These are phyloP conservation scores for Vesta saturnalis DNA, from an alignment of 2,888 invertebrate genomes.

Conservation along the genomic window DNA sequence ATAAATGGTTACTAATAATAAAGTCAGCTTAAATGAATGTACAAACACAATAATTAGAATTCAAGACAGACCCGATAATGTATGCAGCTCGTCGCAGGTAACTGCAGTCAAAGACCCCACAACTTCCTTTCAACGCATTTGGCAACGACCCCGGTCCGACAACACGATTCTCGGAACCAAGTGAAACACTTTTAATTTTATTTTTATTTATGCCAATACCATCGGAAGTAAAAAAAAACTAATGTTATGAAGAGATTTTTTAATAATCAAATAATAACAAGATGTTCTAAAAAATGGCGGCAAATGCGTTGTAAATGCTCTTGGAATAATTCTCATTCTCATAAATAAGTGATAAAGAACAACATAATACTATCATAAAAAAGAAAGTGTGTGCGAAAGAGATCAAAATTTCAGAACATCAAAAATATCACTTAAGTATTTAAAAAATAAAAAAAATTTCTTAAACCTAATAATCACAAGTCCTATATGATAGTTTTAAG, in stretches of 20 bases:
- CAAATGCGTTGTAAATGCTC: too few relatives aligned
- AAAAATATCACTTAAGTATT: conserved; percentile 33
- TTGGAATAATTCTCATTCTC: neutral
- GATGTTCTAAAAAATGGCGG: conserved; percentile 2
- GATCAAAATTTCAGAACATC: conserved; percentile 31
- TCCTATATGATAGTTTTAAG: conserved; percentile 23
- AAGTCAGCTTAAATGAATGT: conserved; percentile 34
- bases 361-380: neutral
- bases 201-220: too few relatives aligned
- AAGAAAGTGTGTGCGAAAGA: conserved; percentile 21
- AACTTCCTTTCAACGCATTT: conserved; percentile 44
- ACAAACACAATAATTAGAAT: conserved; percentile 41
- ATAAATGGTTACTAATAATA: conserved; percentile 40
- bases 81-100: conserved; percentile 44
- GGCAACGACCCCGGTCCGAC: conserved; percentile 40
- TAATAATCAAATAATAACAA: conserved; percentile 4
- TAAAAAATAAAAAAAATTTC: conserved; percentile 35
- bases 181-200: too few relatives aligned
- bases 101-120: conserved; percentile 45
- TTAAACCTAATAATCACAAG: conserved; percentile 36
- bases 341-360: neutral
- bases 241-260: neutral
- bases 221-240: neutral
- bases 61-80: conserved; percentile 43
- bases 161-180: conserved; percentile 24